These are phyloP conservation scores for Drosophila mimetica DNA, from an alignment of 2,888 invertebrate species.

Conservation along the genomic window DNA sequence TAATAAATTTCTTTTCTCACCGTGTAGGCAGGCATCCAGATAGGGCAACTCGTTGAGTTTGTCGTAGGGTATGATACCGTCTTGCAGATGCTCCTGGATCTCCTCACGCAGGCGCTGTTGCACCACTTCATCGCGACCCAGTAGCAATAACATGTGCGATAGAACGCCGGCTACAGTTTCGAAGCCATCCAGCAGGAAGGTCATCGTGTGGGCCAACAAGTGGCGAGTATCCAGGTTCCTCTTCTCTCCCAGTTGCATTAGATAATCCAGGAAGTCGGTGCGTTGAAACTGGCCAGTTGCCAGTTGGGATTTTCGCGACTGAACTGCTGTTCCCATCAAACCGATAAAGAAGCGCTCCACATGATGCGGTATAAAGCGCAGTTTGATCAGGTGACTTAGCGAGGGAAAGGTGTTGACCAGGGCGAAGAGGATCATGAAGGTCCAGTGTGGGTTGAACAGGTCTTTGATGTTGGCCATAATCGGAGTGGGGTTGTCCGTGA, in stretches of 20 bases:
- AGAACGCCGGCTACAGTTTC: conserved; percentile 80
- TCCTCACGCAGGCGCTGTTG: conserved; percentile 78
- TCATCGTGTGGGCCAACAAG: conserved; percentile 77
- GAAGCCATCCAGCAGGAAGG: conserved; percentile 83
- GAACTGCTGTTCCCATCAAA: conserved; percentile 71
- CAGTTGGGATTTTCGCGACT: conserved; percentile 60
- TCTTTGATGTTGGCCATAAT: conserved; percentile 74
- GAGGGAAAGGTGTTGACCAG: conserved; percentile 70
- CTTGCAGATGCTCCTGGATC: conserved; percentile 53
- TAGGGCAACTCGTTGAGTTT: conserved; percentile 76
- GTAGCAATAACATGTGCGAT: conserved; percentile 69
- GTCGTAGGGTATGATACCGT: conserved; percentile 73
- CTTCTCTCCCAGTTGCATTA: conserved; percentile 77
- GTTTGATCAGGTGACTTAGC: conserved; percentile 58
- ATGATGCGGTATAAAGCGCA: conserved; percentile 82
- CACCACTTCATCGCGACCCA: conserved; percentile 66
- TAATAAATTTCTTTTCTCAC: too few species aligned
- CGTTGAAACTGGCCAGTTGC: conserved; percentile 61
- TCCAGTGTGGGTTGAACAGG: conserved; percentile 69
- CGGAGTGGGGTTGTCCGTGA: conserved; percentile 77
- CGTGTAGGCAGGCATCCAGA: conserved; percentile 82
- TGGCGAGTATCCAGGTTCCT: conserved; percentile 62
- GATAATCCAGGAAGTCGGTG: conserved; percentile 80
- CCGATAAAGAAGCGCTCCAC: conserved; percentile 86
- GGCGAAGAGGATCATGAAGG: conserved; percentile 56